These are phyloP conservation scores for Sepiola atlantica DNA, from an alignment of 2,888 invertebrate species.

Conservation along the genomic window DNA sequence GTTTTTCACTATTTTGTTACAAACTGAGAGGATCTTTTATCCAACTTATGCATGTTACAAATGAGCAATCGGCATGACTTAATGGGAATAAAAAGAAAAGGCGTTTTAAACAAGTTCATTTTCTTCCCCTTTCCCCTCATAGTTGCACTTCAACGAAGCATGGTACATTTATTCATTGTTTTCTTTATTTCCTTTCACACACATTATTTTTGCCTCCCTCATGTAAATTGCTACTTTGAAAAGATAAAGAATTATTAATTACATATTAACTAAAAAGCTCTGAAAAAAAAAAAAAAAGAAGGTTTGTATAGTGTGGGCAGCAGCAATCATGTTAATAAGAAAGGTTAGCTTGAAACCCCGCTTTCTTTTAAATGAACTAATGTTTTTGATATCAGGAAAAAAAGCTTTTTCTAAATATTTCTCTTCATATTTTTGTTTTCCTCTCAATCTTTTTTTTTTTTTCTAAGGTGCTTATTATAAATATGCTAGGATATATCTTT, in stretches of 20 bases:
- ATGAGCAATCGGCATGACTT: not conserved
- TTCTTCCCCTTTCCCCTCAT: not conserved
- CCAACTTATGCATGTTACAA: not conserved
- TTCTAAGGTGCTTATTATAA: no score
- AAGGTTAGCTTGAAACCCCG: not conserved
- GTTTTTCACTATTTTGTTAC: not conserved
- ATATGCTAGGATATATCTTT: no score
- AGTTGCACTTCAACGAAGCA: not conserved
- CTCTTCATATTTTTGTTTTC: no score
- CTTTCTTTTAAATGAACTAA: not conserved
- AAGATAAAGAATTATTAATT: not conserved
- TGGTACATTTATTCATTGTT: not conserved
- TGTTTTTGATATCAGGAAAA: not conserved
- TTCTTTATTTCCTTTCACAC: not conserved
- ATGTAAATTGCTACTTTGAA: not conserved
- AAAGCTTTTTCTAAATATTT: not conserved
- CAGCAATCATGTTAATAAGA: not conserved
- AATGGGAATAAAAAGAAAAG: not conserved
- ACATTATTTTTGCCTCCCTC: not conserved
- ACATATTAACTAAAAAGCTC: not conserved
- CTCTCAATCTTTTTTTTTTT: no score
- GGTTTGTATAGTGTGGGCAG: not conserved
- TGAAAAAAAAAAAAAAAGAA: not conserved
- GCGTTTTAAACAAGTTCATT: not conserved
- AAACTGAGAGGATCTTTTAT: not conserved